Base-by-base conservation (phyloP, 1,140 invertebrate genomes). In the Cherax quadricarinatus region DNA sequence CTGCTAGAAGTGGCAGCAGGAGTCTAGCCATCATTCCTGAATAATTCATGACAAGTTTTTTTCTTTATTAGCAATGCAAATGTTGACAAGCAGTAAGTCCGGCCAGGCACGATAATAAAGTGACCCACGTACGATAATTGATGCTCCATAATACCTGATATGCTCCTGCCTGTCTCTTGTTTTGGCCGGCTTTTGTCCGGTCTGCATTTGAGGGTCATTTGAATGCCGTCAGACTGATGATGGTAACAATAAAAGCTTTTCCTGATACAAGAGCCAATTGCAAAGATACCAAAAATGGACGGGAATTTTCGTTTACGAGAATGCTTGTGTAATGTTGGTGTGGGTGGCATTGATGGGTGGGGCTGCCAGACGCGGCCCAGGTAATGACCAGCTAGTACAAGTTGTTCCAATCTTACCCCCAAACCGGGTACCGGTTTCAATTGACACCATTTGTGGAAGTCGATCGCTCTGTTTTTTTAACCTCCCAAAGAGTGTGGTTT, bases 11-110 rank as follows among this genome's bases (percentile, higher is more conserved):
- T 57, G 53, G 53, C 53, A 57, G 53, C 53, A 9, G 70, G n/a
- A 75, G 21, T 21, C 70, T 2, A 75, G 12, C 21, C 21, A 30
- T 75, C 21, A 75, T 6, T n/a, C 18, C 24, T 83, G 66, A 24
- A 86, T 86, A 86, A 86, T 86, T 86, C 85, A 86, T 86, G 85
- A 51, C 62, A 86, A n/a, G 85, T 86, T 86, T 86, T 86, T 60
- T 86, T 62, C 18, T 86, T 75, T 86, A 86, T 86, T 86, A 86
- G 85, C 85, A 86, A 86, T 86, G 85, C 85, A 73, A 86, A 86
- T 86, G 85, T 75, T 86, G 85, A 86, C 85, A 73, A 86, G 30
- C 85, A 73, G 85, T 75, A 51, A 30, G 41, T 86, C 85, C 30
- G 48, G 85, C 41, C 41, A 21, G 70, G 70, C 12, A 75, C 70